Base-by-base conservation (phyloP, 1,140 invertebrate species). In the Macrobrachium nipponense region DNA sequence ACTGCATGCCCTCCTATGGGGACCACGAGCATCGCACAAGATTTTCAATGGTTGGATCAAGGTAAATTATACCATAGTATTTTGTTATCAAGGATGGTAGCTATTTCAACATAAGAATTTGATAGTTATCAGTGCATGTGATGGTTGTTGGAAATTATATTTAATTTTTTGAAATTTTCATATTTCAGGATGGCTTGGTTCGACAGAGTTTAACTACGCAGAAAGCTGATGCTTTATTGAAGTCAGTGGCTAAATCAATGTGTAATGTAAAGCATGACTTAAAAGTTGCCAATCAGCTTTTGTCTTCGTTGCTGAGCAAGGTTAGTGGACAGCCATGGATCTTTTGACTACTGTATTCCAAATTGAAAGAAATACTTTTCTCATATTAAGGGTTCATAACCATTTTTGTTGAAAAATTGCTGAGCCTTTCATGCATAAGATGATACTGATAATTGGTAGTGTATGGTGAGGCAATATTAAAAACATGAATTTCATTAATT, bases 171-270 rank as follows among this genome's bases (percentile, higher is more conserved):
- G 36, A 5, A 89, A 15, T 92, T 91, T 62, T 80, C 6, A 79
- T n/a, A 17, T 79, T 14, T 61, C 60, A 89, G 87, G 89, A 90
- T 88, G 88, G 80, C 64, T 92, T 97, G n/a, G 95, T 96, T 7
- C 97, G 97, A 90, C 96, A 97, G 93, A 96, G 96, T 72, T 94
- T 97, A 93, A 96, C 95, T 81, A 95, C 95, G 0, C 94, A 95
- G 90, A 95, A 96, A 90, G 95, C 96, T 1, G 96, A 96, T 89
- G 94, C 94, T 88, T 91, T 97, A 64, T 90, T 97, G 23, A 94
- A 95, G 89, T 94, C 93, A 6, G 95, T 96, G 3, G 90, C 91
- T 58, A 94, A 89, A 20, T 79, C 81, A 6, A 86, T 86, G 79
- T 87, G 86, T 17, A 87, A 84, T 59, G 36, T 89, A 51, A 87